These are phyloP conservation scores for Pollachius pollachius DNA, from an alignment of 2,113 vertebrate genomes.

Conservation along the genomic window DNA sequence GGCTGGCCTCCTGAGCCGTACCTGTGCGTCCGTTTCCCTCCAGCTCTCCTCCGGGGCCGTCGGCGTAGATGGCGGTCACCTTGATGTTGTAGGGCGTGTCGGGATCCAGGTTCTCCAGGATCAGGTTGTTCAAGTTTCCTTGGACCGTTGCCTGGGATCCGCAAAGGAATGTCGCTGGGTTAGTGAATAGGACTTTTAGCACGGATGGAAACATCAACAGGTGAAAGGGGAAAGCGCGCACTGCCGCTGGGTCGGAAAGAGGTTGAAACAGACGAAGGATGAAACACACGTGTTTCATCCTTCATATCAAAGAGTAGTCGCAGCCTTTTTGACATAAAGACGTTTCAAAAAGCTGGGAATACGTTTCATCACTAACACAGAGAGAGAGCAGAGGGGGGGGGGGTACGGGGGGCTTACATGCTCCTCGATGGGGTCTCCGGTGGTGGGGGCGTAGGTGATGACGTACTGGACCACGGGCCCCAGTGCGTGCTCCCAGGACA, in stretches of 20 bases:
- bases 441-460: conserved; percentile 87
- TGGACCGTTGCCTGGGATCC: conserved; percentile 84
- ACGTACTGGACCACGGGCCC: conserved; percentile 93
- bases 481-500: conserved; percentile 90
- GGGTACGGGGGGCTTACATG: conserved; percentile 78
- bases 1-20: conserved; percentile 42
- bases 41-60: conserved; percentile 89
- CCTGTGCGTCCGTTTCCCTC: conserved; percentile 89
- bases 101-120: conserved; percentile 86
- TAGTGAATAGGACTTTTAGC: not conserved
- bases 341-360: too few relatives aligned
- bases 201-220: not conserved
- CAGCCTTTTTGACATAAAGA: too few relatives aligned
- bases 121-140: conserved; percentile 87
- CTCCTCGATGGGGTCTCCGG: conserved; percentile 93
- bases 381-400: too few relatives aligned
- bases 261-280: not conserved
- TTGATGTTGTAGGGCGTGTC: conserved; percentile 93
- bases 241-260: too few relatives aligned
- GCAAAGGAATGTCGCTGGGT: not conserved
- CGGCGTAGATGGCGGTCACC: conserved; percentile 86
- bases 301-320: not conserved
- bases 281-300: not conserved
- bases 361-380: too few relatives aligned
- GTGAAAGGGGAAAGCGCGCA: not conserved